Percentiles rank a stretch among this genome's conserved stretches.
These are phyloP conservation scores for Lomographa bimaculata DNA, from an alignment of 2,888 invertebrate species.

Conservation along the genomic window DNA sequence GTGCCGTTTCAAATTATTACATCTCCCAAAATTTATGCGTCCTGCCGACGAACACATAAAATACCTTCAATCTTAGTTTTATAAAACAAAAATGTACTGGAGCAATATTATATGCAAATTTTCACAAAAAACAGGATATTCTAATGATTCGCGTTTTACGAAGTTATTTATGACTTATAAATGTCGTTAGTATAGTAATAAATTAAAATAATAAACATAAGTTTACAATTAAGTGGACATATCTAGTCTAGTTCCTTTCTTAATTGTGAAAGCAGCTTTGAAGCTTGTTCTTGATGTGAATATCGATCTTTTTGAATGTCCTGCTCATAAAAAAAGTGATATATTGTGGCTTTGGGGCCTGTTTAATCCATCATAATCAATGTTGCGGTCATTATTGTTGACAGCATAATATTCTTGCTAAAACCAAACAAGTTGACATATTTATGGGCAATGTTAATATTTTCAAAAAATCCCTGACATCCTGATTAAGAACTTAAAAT, in stretches of 20 bases:
- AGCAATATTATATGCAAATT: constrained; percentile 14
- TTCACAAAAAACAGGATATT: constrained; percentile 13
- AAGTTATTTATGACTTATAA: constrained; percentile 12
- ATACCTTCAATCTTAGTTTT: too few species aligned
- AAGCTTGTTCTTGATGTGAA: too few species aligned
- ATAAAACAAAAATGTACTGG: constrained; percentile 7
- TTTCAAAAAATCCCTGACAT: too few species aligned
- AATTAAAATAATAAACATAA: constrained; percentile 4
- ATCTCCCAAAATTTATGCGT: constrained; percentile 9
- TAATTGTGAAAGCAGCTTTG: constrained; percentile 1
- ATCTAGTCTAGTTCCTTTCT: constrained; percentile 7
- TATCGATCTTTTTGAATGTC: too few species aligned
- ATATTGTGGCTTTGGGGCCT: too few species aligned
- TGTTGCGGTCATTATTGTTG: too few species aligned
- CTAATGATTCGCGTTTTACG: constrained; percentile 6
- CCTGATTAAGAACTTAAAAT: too few species aligned
- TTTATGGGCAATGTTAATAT: too few species aligned
- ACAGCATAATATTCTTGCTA: too few species aligned
- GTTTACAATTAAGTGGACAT: not conserved
- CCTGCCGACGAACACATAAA: constrained; percentile 8
- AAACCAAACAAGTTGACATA: too few species aligned
- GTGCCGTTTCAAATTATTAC: constrained; percentile 1
- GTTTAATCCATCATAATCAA: too few species aligned
- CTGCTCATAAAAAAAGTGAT: too few species aligned
- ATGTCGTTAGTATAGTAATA: constrained; percentile 6